Base-by-base conservation (phyloP, 2,888 invertebrate genomes). In the Sialis lutaria region DNA sequence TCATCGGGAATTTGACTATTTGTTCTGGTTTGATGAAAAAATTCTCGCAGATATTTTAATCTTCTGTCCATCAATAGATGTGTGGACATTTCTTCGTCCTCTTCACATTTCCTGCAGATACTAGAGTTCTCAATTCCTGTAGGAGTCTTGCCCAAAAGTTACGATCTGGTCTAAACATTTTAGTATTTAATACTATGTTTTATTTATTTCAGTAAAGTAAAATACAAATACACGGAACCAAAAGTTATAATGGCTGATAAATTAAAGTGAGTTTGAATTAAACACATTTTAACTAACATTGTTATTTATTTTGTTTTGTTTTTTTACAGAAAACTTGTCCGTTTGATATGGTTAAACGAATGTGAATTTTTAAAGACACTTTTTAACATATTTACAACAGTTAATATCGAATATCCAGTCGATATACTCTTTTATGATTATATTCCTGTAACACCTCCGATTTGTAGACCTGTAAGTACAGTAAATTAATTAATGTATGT, bases 381-480 rank as follows among this genome's bases (percentile, higher is more conserved):
- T n/a, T 74, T 82, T 47, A 85, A 89, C 0, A 69, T 84, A 42
- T 63, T 91, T 1, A 68, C 65, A 50, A 57, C 65, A 49, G 57
- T 74, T 5, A 63, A 67, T 1, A 54, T 59, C 0, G 66, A 71
- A 48, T 65, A 75, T 54, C 79, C 88, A 0, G 82, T 85, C 1
- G 89, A 97, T 64, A 62, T 83, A 47, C 86, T 97, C 61, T 98
- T 93, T 60, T 75, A 89, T 62, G 81, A 88, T 53, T 67, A 80
- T 0, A 60, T 98, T 13, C 79, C 87, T 4, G 93, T 98, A 0
- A 72, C 89, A 13, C 95, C 98, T 1, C 79, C 88, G 0, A 81
- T 79, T 59, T 81, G 85, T 7, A 72, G 98, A 54, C 97, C 97
- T 75, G 71, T 59, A 71, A 55, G 56, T 55, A 10, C 6, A 30